Evolutionary conservation across 2,113 vertebrate species (phyloP).

Genomic region (Motacilla tschutschensis): DNA sequence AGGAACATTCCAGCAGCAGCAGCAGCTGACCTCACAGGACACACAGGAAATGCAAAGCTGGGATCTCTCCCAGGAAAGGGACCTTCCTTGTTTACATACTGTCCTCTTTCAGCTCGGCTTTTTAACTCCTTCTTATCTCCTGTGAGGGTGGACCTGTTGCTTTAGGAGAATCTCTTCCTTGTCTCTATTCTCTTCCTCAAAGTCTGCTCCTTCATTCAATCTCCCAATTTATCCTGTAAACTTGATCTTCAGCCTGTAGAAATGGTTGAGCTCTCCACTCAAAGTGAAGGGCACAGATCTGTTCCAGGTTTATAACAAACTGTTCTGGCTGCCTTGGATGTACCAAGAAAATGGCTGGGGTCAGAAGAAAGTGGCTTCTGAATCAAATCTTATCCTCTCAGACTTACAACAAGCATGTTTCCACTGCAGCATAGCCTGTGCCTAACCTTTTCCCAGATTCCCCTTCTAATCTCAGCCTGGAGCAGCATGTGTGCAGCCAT

Average conservation of each 20-base stretch:
- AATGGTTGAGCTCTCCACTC: not conserved
- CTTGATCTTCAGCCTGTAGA: not conserved
- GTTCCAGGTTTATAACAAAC: not conserved
- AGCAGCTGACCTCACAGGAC: not conserved
- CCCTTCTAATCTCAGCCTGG: constrained; percentile 4
- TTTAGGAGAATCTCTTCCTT: not conserved
- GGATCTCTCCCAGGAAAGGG: not conserved
- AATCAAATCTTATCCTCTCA: not conserved
- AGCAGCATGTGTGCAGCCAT: constrained; percentile 1
- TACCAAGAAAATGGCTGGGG: not conserved
- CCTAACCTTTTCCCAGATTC: not conserved
- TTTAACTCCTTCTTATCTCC: not conserved
- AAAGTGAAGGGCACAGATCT: not conserved
- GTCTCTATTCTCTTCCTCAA: not conserved
- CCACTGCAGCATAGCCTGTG: not conserved
- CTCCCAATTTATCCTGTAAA: not conserved
- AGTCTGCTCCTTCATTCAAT: not conserved
- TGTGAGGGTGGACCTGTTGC: not conserved
- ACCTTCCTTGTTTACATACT: not conserved
- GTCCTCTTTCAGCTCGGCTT: not conserved
- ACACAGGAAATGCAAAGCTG: not conserved
- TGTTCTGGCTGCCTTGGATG: not conserved
- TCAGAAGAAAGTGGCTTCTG: not conserved
- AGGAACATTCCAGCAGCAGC: not conserved
- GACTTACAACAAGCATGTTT: not conserved